Conservation (phyloP, 2,888 invertebrate species). For the Agonopterix heracliana region DNA sequence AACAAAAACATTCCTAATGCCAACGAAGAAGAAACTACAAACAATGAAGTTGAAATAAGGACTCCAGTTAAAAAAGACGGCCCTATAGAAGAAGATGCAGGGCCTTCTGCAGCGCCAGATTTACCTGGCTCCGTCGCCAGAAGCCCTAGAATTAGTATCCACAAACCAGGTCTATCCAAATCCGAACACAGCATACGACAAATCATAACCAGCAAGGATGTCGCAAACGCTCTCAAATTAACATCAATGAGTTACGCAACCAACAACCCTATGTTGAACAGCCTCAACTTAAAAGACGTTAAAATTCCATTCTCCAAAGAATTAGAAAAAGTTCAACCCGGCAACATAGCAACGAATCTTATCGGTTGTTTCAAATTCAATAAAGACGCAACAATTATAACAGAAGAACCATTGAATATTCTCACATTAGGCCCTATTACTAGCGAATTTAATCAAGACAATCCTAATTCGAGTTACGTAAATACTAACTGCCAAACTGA, state of each 20-base stretch:
- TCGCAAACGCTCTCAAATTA: conserved; percentile 48
- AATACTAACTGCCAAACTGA: conserved; percentile 24
- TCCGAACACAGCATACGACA: conserved; percentile 61
- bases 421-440: conserved; percentile 22
- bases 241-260: conserved; percentile 46
- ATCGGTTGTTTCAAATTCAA: conserved; percentile 59
- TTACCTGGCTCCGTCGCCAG: conserved; percentile 49
- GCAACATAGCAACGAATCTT: conserved; percentile 34
- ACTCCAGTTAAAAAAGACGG: conserved; percentile 11
- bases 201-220: conserved; percentile 53
- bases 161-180: conserved; percentile 50
- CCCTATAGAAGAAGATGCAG: conserved; percentile 41
- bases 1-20: conserved; percentile 35
- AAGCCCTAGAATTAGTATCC: conserved; percentile 21
- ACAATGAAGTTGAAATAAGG: conserved; percentile 21
- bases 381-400: conserved; percentile 30
- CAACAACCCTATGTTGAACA: conserved; percentile 20
- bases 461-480: conserved; percentile 31
- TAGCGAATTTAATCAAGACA: conserved; percentile 24
- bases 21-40: conserved; percentile 31
- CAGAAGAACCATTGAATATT: conserved; percentile 37
- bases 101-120: conserved; percentile 42
- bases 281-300: conserved; percentile 37
- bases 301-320: conserved; percentile 30
- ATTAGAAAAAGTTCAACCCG: too few relatives aligned